Evolutionary conservation across 2,888 invertebrate genomes (phyloP), one percentile per base, ranked within the genome.

Genomic region (Cosmia pyralina): DNA sequence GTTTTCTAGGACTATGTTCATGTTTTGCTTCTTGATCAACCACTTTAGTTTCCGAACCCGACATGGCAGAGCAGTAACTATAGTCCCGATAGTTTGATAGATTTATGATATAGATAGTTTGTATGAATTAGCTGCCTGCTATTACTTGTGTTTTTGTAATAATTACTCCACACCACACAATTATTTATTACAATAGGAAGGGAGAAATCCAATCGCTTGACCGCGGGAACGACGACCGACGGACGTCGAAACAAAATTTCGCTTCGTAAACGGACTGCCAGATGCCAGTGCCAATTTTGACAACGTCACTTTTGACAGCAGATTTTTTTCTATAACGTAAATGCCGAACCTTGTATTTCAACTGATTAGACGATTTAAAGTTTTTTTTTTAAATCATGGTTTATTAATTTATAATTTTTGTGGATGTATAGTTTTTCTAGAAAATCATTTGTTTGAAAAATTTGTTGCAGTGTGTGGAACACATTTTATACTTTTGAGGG

Each of bases 1-100:
- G 97, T 87, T 97, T 97, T 67, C 92, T 91, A 11, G 93, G 91
- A 73, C 83, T 92, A 62, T 82, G 90, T 74, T 93, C 95, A 79
- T 90, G 88, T 90, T 95, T 96, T 6, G 86, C 74, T 65, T 92
- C 92, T 83, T 89, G 90, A 50, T 92, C 92, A n/a, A 84, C 82
- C 19, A 84, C 84, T 79, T 90, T 62, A 53, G 88, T 87, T 86
- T 92, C 92, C 1, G 92, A 88, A 83, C 90, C 94, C 6, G 94
- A 93, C 95, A 95, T 95, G 6, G 7, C 3, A 22, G 11, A 55
- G 8, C 34, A 57, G 44, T 7, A 60, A 55, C 50, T 6, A 53
- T 59, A 4, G 10, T n/a, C 19, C 62, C 19, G 1, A 52, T 1
- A 58, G 1, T n/a, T 8, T 22, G 4, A 38, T 38, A 38, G 38